Base-by-base conservation (phyloP, 2,113 vertebrate genomes). In the Lophius piscatorius region DNA sequence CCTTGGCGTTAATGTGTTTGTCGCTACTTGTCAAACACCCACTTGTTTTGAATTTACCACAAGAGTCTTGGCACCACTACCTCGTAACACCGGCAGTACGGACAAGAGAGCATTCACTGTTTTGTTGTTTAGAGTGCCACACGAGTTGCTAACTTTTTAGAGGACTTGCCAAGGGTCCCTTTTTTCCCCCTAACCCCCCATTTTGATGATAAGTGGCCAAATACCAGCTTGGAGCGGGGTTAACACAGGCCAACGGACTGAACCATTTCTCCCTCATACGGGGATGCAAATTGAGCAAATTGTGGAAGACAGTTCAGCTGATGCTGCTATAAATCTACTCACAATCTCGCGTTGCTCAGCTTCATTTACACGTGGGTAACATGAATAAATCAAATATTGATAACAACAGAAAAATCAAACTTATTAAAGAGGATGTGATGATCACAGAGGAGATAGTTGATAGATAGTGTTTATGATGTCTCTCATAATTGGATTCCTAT, bases 1-100 rank as follows among this genome's bases (percentile, higher is more conserved):
- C 85, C 81, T 84, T 81, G 77, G 65, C 36, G 82, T 76, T 83
- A 88, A 82, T 88, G 83, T 75, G 67, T 84, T 80, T 50, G 68
- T 44, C 29, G 74, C 85, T 82, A 87, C 86, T 90, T 75, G 84
- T 88, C 81, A 76, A 87, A 85, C 83, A 85, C 78, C 86, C 87
- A 89, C 88, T 89, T 85, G 70, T 88, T 89, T 87, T 85, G 65
- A 84, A 81, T 86, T 72, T 81, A 77, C 75, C 71, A 78, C 52
- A 56, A 88, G 87, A 77, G 77, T 75, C 63, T 87, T 80, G 80
- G 78, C 85, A 85, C 66, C 24, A 35, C 46, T 71, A 78, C 81
- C 74, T 79, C 59, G 16, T 49, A 8, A 35, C 68, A 35, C 47
- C 63, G 26, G 73, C 70, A 77, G 57, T 63, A 73, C 26, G 68